phyloP scores from a whole-genome alignment of 1,140 invertebrate species.

The Probaryconus sp. region DNA sequence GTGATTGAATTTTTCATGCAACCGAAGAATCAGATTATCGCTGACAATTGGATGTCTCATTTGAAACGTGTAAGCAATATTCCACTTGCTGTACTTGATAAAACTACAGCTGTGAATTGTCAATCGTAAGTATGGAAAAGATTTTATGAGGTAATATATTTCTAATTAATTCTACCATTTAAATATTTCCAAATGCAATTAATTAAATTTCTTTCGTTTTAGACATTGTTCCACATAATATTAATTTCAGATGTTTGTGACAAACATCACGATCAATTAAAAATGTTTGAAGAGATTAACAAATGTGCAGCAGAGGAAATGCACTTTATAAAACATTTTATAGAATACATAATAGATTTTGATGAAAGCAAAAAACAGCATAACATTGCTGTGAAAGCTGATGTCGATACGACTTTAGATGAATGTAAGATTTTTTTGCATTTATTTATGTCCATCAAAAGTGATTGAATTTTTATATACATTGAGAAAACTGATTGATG shows the following conservation, averaged over 20 bases:
- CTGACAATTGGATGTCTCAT: slow-evolving; percentile 79
- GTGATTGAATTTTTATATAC: too few species aligned
- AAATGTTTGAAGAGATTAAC: slow-evolving; percentile 80
- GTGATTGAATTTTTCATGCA: slow-evolving; percentile 82
- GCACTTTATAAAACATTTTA: slow-evolving; percentile 79
- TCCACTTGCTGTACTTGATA: slow-evolving; percentile 71
- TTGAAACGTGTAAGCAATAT: slow-evolving; percentile 80
- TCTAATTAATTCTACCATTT: slow-evolving; percentile 3
- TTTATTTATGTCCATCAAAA: too few species aligned
- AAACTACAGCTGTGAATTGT: slow-evolving; percentile 78
- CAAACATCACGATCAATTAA: slow-evolving; percentile 70
- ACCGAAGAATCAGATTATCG: slow-evolving; percentile 79
- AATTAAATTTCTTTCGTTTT: slow-evolving; percentile 48
- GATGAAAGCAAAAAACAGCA: slow-evolving; percentile 81
- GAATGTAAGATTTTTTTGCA: slow-evolving; percentile 79
- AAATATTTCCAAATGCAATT: neutral
- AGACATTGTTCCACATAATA: slow-evolving; percentile 83
- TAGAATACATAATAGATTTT: slow-evolving; percentile 83
- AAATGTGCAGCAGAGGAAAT: slow-evolving; percentile 80
- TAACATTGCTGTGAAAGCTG: slow-evolving; percentile 83
- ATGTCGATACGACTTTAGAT: slow-evolving; percentile 84
- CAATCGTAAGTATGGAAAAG: slow-evolving; percentile 83
- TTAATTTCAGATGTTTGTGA: slow-evolving; percentile 82
- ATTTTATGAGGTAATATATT: slow-evolving; percentile 79
- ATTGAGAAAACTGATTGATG: too few species aligned